phyloP scores from a whole-genome alignment of 2,113 vertebrate genomes.

The Kryptolebias marmoratus region DNA sequence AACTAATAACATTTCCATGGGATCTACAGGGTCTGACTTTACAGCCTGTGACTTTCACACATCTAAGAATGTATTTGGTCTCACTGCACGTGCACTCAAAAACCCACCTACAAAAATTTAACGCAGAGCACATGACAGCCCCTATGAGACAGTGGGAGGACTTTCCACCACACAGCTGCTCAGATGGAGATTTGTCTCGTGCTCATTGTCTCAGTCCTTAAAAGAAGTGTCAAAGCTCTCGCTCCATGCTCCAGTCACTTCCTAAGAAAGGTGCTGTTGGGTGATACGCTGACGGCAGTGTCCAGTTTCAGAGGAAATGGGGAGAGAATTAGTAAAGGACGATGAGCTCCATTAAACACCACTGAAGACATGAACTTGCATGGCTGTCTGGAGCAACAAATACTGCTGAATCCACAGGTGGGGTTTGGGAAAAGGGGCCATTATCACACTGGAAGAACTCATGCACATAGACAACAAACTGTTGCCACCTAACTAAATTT shows the following conservation, averaged over 20 bases:
- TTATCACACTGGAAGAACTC: background rate
- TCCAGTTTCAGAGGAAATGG: constrained; percentile 84
- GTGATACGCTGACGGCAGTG: constrained; percentile 77
- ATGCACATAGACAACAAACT: background rate
- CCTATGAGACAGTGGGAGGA: constrained; percentile 59
- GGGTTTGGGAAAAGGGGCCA: background rate
- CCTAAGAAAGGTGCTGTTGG: constrained; percentile 80
- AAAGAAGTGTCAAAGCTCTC: constrained; percentile 69
- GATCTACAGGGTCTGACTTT: no score
- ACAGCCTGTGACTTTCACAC: constrained; percentile 21
- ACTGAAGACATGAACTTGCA: constrained; percentile 58
- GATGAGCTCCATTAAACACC: constrained; percentile 85
- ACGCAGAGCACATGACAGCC: constrained; percentile 56
- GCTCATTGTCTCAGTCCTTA: constrained; percentile 52
- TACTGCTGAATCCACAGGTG: constrained; percentile 48
- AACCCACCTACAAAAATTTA: constrained; percentile 58
- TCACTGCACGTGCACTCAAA: constrained; percentile 56
- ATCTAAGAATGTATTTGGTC: constrained; percentile 64
- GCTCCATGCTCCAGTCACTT: constrained; percentile 79
- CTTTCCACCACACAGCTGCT: constrained; percentile 65
- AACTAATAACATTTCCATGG: no score
- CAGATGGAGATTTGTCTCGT: constrained; percentile 37
- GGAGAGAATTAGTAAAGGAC: constrained; percentile 69
- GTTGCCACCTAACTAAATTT: background rate
- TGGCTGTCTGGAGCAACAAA: constrained; percentile 22